phyloP scores from a whole-genome alignment of 2,888 invertebrate species.

The Spisula subtruncata region DNA sequence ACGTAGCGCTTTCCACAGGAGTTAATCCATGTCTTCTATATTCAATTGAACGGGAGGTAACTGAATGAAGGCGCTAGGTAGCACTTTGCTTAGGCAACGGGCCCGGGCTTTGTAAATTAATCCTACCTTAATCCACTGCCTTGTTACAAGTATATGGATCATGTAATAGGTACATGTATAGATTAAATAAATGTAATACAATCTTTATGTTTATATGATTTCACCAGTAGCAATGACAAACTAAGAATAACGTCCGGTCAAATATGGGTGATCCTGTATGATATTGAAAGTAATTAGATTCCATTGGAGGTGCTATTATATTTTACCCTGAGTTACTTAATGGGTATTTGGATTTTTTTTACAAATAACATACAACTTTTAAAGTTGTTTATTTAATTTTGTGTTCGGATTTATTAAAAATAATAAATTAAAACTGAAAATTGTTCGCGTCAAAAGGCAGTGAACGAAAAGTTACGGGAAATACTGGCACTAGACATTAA shows the following conservation, averaged over 20 bases:
- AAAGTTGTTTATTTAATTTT: constrained; percentile 9
- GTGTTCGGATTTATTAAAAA: background rate
- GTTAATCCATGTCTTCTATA: no score
- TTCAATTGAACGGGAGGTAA: no score
- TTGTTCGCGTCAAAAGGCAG: no score
- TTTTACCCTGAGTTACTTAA: background rate
- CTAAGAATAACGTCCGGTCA: constrained; percentile 20
- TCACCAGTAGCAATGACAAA: constrained; percentile 42
- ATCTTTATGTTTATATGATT: constrained; percentile 38
- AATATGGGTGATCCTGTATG: background rate
- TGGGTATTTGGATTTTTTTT: background rate
- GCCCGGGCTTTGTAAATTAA: background rate
- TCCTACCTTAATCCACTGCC: background rate
- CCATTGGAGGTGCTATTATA: background rate
- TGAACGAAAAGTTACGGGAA: no score
- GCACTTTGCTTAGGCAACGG: no score
- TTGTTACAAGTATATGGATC: constrained; percentile 18
- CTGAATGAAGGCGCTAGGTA: no score
- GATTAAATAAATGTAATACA: constrained; percentile 2
- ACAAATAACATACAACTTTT: background rate
- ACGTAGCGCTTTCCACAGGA: no score
- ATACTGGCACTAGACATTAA: no score
- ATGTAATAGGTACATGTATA: background rate
- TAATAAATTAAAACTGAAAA: background rate
- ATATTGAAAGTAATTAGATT: constrained; percentile 1